A percentile compares a stretch with the other conserved stretches of the same genome.
These are phyloP conservation scores for Buphagus erythrorhynchus DNA, from an alignment of 2,797 vertebrate species.

Conservation along the genomic window DNA sequence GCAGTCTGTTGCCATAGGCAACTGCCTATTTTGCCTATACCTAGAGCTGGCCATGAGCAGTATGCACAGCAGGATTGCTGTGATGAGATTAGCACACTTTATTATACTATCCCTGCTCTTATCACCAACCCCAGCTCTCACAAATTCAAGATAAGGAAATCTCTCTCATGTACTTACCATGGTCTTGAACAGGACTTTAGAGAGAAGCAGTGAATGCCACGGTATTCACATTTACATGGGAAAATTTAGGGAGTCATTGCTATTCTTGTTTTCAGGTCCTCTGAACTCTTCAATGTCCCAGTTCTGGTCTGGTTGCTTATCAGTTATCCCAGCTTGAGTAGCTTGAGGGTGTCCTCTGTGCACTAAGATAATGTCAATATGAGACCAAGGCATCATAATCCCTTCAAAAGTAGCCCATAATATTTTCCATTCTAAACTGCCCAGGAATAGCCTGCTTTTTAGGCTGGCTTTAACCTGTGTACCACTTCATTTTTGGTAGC, in stretches of 20 bases:
- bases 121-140: slow-evolving; percentile 48
- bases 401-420: not conserved
- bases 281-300: not conserved
- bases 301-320: slow-evolving; percentile 47
- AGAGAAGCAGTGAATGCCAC: not conserved
- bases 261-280: slow-evolving; percentile 28
- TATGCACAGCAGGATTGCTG: slow-evolving; percentile 10
- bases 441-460: not conserved
- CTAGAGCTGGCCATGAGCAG: slow-evolving; percentile 35
- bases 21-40: slow-evolving; percentile 64
- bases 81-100: slow-evolving; percentile 59
- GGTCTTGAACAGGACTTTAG: slow-evolving; percentile 24
- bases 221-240: slow-evolving; percentile 23
- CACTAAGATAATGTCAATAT: not conserved
- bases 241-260: not conserved
- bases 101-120: slow-evolving; percentile 48
- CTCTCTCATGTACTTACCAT: slow-evolving; percentile 15
- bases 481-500: not conserved
- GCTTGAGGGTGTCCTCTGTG: slow-evolving; percentile 10
- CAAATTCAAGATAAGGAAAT: slow-evolving; percentile 59
- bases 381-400: slow-evolving; percentile 11
- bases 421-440: not conserved
- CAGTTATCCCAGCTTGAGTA: slow-evolving; percentile 36
- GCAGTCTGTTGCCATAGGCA: slow-evolving; percentile 57
- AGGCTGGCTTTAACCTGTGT: not conserved